Percentiles rank a stretch among this genome's conserved stretches.
Conservation (phyloP, 1,140 invertebrate genomes). For the Conus betulinus region DNA sequence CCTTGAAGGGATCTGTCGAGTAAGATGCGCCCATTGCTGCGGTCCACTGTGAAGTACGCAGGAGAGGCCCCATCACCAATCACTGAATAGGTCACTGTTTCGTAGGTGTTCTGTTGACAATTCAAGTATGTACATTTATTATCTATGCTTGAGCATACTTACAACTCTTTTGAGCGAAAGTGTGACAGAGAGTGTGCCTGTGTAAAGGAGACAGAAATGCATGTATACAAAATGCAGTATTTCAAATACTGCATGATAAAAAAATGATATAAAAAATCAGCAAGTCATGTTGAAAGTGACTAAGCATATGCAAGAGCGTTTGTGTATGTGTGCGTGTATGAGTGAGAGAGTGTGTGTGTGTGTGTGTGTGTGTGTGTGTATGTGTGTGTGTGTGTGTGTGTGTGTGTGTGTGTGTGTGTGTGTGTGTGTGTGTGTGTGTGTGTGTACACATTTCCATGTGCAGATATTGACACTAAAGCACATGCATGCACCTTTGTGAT, state of each 20-base stretch:
- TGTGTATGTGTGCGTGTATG: neutral
- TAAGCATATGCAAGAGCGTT: neutral
- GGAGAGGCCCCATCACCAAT: constrained; percentile 57
- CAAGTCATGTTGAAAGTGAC: no score
- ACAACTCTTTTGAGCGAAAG: neutral
- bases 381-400: neutral
- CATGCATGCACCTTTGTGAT: no score
- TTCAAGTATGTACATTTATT: neutral
- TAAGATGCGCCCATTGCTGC: constrained; percentile 38
- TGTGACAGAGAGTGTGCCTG: no score
- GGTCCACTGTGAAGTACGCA: constrained; percentile 48
- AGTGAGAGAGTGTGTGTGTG: neutral
- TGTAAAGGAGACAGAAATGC: no score
- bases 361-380: neutral
- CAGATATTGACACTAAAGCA: no score
- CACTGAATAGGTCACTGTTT: constrained; percentile 59
- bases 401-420: no score
- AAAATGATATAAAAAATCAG: no score
- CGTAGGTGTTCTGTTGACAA: constrained; percentile 45
- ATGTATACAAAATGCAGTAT: no score
- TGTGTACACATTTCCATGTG: no score
- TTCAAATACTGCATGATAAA: no score
- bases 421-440: no score
- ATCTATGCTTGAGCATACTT: neutral
- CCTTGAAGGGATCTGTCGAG: constrained; percentile 37